Base-by-base conservation (phyloP, 2,797 vertebrate species). In the Spea hammondii region DNA sequence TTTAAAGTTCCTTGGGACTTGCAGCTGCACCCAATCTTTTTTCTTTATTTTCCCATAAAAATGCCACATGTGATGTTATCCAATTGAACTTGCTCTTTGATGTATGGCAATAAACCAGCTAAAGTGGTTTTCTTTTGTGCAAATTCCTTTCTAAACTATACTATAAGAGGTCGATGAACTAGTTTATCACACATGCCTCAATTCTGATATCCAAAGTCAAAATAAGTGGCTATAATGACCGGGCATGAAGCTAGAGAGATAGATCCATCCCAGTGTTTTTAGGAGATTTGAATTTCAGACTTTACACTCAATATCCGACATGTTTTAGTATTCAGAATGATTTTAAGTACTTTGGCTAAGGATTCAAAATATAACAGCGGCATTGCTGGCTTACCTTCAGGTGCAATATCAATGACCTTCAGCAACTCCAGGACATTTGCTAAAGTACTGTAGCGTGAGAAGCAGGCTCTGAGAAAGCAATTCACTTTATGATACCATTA, bases 401-500 rank as follows among this genome's bases (percentile, higher is more conserved):
- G 75, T 70, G 67, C 75, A 45, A 67, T 67, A 70, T 57, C 55
- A 57, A 51, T 55, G 75, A 77, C 75, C 75, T 77, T 77, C 75
- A 77, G 75, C 65, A 70, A 66, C 45, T 62, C 66, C 67, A 70
- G 47, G 17, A 49, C 75, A 69, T 77, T 62, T 77, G 57, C 57
- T 77, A 77, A 77, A 77, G 74, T 76, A 69, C 65, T 76, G 74
- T 69, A 76, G 54, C 65, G 53, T 60, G 74, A 76, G 74, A 66
- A 70, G 66, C 75, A 70, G 75, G 57, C 66, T 62, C 66, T 13
- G 68, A 60, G 75, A 70, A 8, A 77, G 75, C 75, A 70, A 70
- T 77, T 70, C 67, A 70, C 67, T 77, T 77, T 70, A 77, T 77
- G 75, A 70, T 77, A 77, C 66, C 53, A 70, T 77, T 69, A 77